phyloP scores from a whole-genome alignment of 2,797 vertebrate genomes.

The Pterois miles region DNA sequence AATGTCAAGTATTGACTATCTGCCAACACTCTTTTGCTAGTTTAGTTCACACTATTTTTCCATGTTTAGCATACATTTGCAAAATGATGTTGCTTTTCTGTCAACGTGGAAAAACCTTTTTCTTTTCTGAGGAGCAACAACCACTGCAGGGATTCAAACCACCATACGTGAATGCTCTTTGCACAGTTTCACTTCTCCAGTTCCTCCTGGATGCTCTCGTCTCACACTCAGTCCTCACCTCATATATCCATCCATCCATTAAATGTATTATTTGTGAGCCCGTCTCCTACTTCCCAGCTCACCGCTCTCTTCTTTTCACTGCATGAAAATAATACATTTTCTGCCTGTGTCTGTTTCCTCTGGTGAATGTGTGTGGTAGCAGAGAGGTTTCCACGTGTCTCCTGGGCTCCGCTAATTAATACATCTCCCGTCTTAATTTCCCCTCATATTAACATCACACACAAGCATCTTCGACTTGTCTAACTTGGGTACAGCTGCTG shows the following conservation, averaged over 20 bases:
- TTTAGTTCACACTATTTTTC: too few relatives aligned
- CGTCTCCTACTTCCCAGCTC: not conserved
- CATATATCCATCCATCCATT: constrained; percentile 7
- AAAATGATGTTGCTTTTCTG: not conserved
- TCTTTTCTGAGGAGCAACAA: not conserved
- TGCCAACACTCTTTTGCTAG: not conserved
- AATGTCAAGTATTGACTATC: too few relatives aligned
- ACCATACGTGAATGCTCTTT: not conserved
- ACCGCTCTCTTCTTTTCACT: not conserved
- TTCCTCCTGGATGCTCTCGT: not conserved
- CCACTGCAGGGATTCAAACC: not conserved
- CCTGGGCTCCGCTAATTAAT: constrained; percentile 58
- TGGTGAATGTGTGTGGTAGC: not conserved
- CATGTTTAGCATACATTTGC: not conserved
- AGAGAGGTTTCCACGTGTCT: constrained; percentile 8
- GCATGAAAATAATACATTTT: constrained; percentile 13
- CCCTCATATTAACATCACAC: constrained; percentile 48
- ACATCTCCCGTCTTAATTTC: constrained; percentile 59
- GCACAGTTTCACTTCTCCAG: not conserved
- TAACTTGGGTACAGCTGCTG: constrained; percentile 15
- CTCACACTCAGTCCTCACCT: not conserved
- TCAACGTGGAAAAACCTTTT: not conserved
- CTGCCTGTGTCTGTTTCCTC: not conserved
- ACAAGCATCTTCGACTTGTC: constrained; percentile 5
- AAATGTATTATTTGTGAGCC: not conserved